These are phyloP conservation scores for Diuraphis noxia DNA, from an alignment of 1,140 invertebrate species.

Conservation along the genomic window DNA sequence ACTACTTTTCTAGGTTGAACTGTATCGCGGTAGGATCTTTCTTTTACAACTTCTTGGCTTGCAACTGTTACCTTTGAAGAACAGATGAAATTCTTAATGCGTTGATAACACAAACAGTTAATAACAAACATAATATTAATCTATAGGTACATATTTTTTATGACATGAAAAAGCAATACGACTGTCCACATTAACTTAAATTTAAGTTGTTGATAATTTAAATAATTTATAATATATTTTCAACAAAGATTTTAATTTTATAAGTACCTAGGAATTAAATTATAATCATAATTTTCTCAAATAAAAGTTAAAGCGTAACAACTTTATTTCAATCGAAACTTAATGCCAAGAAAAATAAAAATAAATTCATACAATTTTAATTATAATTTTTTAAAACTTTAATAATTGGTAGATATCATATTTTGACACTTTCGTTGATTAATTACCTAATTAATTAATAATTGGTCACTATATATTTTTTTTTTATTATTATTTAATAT, in stretches of 20 bases:
- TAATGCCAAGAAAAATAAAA: background rate
- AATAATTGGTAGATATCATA: background rate
- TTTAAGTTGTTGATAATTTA: background rate
- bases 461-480: background rate
- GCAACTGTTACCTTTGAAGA: background rate
- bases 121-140: background rate
- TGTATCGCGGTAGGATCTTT: background rate
- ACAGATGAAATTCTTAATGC: background rate
- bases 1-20: background rate
- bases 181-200: no score
- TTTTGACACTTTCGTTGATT: background rate
- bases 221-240: background rate
- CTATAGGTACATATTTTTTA: background rate
- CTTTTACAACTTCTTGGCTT: constrained; percentile 22
- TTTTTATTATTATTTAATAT: background rate
- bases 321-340: background rate
- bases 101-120: background rate
- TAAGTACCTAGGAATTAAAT: background rate
- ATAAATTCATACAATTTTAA: background rate
- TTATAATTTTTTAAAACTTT: background rate
- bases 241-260: background rate
- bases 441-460: background rate
- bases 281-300: background rate
- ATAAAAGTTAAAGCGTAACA: background rate
- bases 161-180: no score